Conservation (phyloP, 2,113 vertebrate genomes). For the Micronisus gabar region DNA sequence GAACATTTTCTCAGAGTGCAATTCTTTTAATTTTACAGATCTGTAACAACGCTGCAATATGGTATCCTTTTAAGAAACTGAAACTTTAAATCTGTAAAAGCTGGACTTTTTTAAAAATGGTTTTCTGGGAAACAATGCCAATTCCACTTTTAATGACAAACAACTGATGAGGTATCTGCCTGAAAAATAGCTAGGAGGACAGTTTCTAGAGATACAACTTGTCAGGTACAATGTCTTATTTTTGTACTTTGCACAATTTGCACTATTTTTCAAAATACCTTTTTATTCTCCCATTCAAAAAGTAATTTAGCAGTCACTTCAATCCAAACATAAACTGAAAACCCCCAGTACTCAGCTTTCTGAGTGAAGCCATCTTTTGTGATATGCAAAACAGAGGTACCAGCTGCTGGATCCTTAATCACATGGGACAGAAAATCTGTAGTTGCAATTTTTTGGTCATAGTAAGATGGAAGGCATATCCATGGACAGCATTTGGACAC, state of each 20-base stretch:
- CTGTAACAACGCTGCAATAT: neutral
- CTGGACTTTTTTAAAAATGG: neutral
- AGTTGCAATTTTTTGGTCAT: accelerated
- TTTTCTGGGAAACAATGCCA: neutral
- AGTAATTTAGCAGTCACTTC: neutral
- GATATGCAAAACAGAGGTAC: neutral
- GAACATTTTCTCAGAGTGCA: neutral
- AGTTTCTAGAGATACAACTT: neutral
- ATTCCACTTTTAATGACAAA: neutral
- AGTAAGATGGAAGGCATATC: neutral
- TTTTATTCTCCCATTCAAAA: neutral
- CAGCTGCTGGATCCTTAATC: neutral
- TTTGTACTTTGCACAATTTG: neutral
- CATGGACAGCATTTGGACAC: neutral
- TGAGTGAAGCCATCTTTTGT: neutral
- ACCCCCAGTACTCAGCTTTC: neutral
- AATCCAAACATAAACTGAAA: neutral
- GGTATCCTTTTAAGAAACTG: neutral
- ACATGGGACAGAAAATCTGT: neutral
- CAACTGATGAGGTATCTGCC: neutral
- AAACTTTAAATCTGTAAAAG: neutral
- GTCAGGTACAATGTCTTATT: neutral
- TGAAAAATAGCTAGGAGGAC: neutral
- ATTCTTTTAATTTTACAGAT: neutral
- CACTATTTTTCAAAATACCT: neutral